A percentile compares a stretch with the other conserved stretches of the same genome.
Evolutionary conservation across 2,113 vertebrate species (phyloP).

Genomic region (Aldabrachelys gigantea): DNA sequence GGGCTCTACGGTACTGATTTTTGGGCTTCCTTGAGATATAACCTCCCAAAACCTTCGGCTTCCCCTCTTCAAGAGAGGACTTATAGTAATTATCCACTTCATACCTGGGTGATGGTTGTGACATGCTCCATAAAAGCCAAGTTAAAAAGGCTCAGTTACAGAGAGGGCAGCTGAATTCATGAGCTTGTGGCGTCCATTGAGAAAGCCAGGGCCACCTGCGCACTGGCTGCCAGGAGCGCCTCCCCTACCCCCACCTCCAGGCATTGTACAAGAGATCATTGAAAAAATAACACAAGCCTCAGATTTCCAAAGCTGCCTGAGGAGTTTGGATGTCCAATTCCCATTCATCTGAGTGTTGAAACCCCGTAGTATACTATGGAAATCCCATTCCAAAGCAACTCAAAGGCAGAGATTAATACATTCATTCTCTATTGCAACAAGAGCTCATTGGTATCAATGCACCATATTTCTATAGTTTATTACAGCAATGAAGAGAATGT

Average conservation of each 20-base stretch:
- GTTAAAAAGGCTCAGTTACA: background rate
- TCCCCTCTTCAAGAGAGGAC: rapidly evolving
- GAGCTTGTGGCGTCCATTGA: background rate
- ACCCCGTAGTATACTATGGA: background rate
- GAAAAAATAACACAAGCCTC: background rate
- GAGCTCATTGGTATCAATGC: background rate
- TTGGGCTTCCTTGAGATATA: background rate
- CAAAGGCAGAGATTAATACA: background rate
- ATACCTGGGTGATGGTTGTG: rapidly evolving
- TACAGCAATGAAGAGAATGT: background rate
- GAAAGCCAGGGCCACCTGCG: background rate
- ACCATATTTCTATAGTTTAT: background rate
- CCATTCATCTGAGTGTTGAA: background rate
- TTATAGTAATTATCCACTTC: background rate
- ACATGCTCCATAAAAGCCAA: background rate
- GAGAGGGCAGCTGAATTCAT: background rate
- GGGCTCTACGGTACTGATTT: background rate
- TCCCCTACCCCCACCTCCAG: background rate
- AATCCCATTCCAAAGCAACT: background rate
- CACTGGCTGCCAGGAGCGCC: background rate
- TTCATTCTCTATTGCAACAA: background rate
- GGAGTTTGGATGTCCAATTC: background rate
- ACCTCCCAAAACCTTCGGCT: background rate
- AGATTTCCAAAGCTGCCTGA: background rate
- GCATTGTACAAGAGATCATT: background rate